These are phyloP conservation scores for Melanargia galathea DNA, from an alignment of 2,888 invertebrate species.

Conservation along the genomic window DNA sequence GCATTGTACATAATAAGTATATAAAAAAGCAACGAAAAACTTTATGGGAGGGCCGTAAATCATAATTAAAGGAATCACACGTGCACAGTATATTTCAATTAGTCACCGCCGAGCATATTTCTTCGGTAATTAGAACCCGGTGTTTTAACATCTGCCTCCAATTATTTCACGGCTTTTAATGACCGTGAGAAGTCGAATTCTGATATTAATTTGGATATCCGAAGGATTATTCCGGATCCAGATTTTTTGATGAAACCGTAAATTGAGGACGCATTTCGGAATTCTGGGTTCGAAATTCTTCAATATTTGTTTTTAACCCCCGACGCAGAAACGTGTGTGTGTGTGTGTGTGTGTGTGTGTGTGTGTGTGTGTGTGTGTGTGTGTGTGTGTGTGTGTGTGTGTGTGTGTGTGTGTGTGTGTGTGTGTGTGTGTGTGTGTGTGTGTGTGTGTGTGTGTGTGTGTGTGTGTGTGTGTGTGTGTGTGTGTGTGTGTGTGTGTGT, in stretches of 20 bases:
- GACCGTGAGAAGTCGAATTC: constrained; percentile 49
- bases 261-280: background rate
- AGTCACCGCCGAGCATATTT: constrained; percentile 48
- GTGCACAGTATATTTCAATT: constrained; percentile 49
- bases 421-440: too few relatives aligned
- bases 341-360: too few relatives aligned
- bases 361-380: too few relatives aligned
- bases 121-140: constrained; percentile 50
- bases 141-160: constrained; percentile 50
- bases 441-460: too few relatives aligned
- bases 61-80: constrained; percentile 47
- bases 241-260: background rate
- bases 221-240: constrained; percentile 32
- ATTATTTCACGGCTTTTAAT: constrained; percentile 47
- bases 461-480: too few relatives aligned
- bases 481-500: too few relatives aligned
- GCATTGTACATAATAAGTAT: constrained; percentile 4
- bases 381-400: too few relatives aligned
- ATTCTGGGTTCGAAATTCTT: background rate
- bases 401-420: too few relatives aligned
- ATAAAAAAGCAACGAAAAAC: constrained; percentile 2
- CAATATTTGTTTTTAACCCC: background rate
- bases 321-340: too few relatives aligned
- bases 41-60: constrained; percentile 39
- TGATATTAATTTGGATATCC: constrained; percentile 42